Conservation (phyloP, 2,888 invertebrate genomes). For the Halictus ligatus region DNA sequence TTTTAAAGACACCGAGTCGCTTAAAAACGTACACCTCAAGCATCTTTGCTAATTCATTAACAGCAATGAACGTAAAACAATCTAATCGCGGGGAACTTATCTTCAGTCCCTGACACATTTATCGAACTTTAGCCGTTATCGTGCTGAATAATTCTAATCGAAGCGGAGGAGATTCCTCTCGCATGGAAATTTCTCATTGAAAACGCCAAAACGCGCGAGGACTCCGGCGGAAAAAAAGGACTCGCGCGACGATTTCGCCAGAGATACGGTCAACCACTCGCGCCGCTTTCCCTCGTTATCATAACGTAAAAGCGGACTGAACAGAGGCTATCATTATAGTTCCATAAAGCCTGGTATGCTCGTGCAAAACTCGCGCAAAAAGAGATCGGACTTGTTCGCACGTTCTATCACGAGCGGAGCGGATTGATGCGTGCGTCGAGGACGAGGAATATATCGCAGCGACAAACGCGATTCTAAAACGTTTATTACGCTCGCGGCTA, state of each 20-base stretch:
- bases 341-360: conserved; percentile 60
- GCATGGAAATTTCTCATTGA: neutral
- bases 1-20: neutral
- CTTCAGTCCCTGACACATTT: neutral
- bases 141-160: neutral
- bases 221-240: neutral
- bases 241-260: conserved; percentile 38
- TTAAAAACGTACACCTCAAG: neutral
- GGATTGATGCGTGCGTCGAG: conserved; percentile 29
- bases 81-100: neutral
- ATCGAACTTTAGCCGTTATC: neutral
- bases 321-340: conserved; percentile 66
- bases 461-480: conserved; percentile 34
- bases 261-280: conserved; percentile 14
- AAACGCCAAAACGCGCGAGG: neutral
- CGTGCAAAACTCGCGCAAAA: conserved; percentile 53
- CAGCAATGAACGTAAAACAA: neutral
- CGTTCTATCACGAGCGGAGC: conserved; percentile 47
- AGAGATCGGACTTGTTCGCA: conserved; percentile 53
- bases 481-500: conserved; percentile 9
- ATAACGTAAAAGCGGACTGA: conserved; percentile 48
- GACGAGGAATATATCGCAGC: conserved; percentile 30
- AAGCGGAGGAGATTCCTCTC: neutral
- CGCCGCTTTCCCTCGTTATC: conserved; percentile 63
- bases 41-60: neutral